phyloP scores from a whole-genome alignment of 2,113 vertebrate genomes.

The Dolichallabes microphthalmus region DNA sequence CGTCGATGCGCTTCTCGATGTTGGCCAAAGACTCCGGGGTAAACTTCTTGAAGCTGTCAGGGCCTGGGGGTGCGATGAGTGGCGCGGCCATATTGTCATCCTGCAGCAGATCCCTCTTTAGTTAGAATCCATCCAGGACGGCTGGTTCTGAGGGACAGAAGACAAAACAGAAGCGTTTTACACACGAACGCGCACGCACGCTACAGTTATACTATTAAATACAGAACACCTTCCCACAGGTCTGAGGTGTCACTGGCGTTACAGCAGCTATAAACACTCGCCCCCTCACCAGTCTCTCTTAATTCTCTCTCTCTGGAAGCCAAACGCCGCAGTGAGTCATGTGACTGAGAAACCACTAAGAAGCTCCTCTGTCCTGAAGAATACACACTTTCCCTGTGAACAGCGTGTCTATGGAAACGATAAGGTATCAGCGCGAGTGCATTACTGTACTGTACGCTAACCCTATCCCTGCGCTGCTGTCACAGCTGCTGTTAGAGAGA shows the following conservation, averaged over 20 bases:
- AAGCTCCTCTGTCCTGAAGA: background rate
- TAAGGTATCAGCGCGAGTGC: background rate
- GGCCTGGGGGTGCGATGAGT: conserved; percentile 96
- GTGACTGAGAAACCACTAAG: background rate
- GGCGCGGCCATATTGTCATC: conserved; percentile 99
- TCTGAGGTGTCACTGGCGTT: background rate
- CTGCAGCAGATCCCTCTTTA: conserved; percentile 90
- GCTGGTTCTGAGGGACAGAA: conserved; percentile 73
- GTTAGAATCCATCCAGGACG: conserved; percentile 79
- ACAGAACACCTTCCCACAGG: background rate
- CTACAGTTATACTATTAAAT: background rate
- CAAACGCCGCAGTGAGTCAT: background rate
- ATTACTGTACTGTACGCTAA: background rate
- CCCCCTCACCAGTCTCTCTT: background rate
- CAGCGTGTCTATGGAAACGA: background rate
- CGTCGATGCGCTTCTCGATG: conserved; percentile 91
- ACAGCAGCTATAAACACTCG: background rate
- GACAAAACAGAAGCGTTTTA: background rate
- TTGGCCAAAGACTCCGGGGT: conserved; percentile 89
- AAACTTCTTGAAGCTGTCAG: conserved; percentile 95
- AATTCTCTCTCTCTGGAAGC: background rate
- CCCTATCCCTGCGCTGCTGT: no score
- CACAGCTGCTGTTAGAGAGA: background rate
- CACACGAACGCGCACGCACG: background rate
- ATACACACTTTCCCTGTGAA: background rate